These are phyloP conservation scores for Lophotis ruficrista DNA, from an alignment of 2,113 vertebrate species.

Conservation along the genomic window DNA sequence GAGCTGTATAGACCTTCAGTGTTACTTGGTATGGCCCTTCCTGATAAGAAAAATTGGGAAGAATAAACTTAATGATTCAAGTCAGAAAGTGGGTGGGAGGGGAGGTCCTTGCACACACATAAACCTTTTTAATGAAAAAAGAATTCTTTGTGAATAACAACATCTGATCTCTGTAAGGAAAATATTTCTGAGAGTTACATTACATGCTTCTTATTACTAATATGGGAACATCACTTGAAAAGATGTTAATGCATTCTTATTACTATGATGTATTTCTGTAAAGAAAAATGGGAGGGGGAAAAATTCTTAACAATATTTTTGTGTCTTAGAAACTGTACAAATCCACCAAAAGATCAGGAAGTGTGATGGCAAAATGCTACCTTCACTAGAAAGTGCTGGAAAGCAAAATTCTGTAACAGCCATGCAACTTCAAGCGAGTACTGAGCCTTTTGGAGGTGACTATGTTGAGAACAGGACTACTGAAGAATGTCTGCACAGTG, in stretches of 20 bases:
- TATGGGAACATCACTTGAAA: not conserved
- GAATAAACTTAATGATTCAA: not conserved
- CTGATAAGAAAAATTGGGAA: not conserved
- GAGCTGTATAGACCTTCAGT: not conserved
- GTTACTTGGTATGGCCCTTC: not conserved
- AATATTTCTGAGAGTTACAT: not conserved
- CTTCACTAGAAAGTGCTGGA: not conserved
- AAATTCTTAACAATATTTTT: not conserved
- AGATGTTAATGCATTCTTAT: not conserved
- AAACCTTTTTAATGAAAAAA: not conserved
- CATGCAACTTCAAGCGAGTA: not conserved
- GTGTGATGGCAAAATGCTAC: not conserved
- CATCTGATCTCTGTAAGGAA: not conserved
- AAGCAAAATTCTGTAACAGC: conserved; percentile 13
- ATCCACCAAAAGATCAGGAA: not conserved
- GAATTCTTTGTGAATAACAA: not conserved
- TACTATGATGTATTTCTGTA: not conserved
- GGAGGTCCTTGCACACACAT: not conserved
- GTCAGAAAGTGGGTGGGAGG: not conserved
- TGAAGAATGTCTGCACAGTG: not conserved
- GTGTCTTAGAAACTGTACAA: conserved; percentile 21
- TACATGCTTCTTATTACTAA: not conserved
- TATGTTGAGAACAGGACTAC: not conserved
- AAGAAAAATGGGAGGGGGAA: not conserved
- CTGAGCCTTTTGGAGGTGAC: not conserved